phyloP scores from a whole-genome alignment of 1,140 invertebrate genomes.

The Drosophila santomea region DNA sequence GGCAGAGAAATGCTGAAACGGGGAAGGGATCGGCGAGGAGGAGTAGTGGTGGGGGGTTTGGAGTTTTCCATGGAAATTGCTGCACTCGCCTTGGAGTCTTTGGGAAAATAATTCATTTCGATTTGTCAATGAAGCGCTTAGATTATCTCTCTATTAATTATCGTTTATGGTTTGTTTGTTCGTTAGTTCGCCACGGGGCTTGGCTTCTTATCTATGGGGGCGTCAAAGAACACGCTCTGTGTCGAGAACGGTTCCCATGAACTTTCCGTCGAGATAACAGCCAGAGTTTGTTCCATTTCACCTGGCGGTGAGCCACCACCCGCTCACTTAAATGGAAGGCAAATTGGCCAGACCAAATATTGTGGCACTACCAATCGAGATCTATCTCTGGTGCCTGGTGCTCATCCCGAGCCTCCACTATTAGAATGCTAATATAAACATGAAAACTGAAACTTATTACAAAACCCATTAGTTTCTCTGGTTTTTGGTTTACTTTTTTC shows the following conservation, averaged over 20 bases:
- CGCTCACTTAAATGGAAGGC: constrained; percentile 31
- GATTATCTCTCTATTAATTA: constrained; percentile 83
- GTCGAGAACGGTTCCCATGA: constrained; percentile 62
- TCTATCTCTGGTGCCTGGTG: constrained; percentile 2
- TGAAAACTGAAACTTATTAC: constrained; percentile 82
- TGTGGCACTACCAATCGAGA: constrained; percentile 43
- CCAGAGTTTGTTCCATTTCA: constrained; percentile 30
- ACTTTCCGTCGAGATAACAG: constrained; percentile 43
- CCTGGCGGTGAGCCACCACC: constrained; percentile 23
- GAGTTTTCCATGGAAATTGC: constrained; percentile 75
- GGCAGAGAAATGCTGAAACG: constrained; percentile 6
- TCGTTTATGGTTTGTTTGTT: constrained; percentile 81
- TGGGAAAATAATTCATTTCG: constrained; percentile 81
- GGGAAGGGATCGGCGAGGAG: background rate
- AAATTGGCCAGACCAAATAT: constrained; percentile 67
- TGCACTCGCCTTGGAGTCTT: constrained; percentile 53
- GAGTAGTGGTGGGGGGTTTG: background rate
- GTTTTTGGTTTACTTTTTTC: constrained; percentile 37
- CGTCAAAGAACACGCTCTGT: constrained; percentile 57
- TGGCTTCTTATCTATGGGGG: constrained; percentile 57
- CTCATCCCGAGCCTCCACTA: constrained; percentile 58
- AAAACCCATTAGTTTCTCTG: constrained; percentile 73
- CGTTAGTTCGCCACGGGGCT: constrained; percentile 44
- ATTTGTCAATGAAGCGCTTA: constrained; percentile 68
- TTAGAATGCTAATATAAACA: constrained; percentile 82